Percentiles rank a stretch among this genome's conserved stretches.
Conservation (phyloP, 1,140 invertebrate species). For the Nasonia giraulti region DNA sequence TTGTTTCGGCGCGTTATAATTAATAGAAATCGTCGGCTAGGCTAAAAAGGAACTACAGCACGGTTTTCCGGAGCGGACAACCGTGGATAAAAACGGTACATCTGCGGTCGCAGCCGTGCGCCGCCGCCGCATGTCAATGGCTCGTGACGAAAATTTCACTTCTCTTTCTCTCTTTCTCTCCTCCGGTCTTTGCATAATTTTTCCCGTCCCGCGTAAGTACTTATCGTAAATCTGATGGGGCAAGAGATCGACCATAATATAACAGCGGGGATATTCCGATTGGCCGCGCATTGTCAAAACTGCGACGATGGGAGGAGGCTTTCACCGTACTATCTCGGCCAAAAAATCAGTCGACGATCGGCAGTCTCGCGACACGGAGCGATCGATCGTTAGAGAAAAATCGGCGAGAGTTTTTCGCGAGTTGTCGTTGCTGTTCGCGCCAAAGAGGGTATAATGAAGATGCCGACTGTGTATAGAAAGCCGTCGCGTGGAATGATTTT, state of each 20-base stretch:
- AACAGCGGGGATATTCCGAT: neutral
- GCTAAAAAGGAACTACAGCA: no score
- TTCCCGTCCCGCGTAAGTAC: neutral
- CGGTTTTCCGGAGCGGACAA: no score
- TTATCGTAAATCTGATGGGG: no score
- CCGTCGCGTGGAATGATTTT: neutral
- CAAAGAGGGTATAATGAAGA: no score
- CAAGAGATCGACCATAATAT: neutral
- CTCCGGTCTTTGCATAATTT: slow-evolving; percentile 34
- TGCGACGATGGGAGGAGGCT: neutral
- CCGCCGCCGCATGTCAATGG: neutral
- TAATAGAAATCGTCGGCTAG: no score
- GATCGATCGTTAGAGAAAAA: neutral
- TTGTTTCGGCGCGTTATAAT: no score
- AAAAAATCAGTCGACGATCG: neutral
- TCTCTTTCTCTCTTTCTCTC: neutral
- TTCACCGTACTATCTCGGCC: neutral
- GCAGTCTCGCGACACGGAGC: neutral
- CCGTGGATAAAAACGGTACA: neutral
- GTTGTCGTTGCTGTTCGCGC: no score
- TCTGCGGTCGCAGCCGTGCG: neutral
- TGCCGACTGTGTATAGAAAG: neutral
- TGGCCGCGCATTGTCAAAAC: neutral
- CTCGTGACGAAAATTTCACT: slow-evolving; percentile 42
- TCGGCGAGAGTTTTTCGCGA: neutral